These are phyloP conservation scores for Thryonomys swinderianus DNA, from an alignment of 2,113 vertebrate species.

Conservation along the genomic window DNA sequence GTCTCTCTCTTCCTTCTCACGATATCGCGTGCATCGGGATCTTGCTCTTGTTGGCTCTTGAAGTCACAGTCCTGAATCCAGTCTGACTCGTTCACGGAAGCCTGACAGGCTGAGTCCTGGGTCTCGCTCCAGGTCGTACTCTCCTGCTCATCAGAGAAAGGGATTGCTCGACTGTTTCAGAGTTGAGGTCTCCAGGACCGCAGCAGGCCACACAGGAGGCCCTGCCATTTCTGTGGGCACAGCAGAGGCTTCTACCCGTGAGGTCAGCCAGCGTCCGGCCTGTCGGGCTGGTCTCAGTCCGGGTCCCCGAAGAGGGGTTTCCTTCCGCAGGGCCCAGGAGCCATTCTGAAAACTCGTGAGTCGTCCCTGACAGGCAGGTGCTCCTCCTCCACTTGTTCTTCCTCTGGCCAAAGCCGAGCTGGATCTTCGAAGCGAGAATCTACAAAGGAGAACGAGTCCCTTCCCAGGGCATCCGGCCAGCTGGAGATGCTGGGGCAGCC, in stretches of 20 bases:
- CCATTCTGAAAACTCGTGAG: slow-evolving; percentile 91
- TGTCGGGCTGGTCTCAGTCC: slow-evolving; percentile 91
- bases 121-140: slow-evolving; percentile 96
- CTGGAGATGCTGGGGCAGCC: slow-evolving; percentile 85
- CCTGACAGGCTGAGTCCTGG: slow-evolving; percentile 95
- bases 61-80: slow-evolving; percentile 93
- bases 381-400: slow-evolving; percentile 94
- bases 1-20: slow-evolving; percentile 92
- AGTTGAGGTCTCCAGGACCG: slow-evolving; percentile 95
- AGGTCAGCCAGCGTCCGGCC: slow-evolving; percentile 93
- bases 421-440: slow-evolving; percentile 90
- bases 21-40: slow-evolving; percentile 89
- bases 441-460: slow-evolving; percentile 90
- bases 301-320: slow-evolving; percentile 91
- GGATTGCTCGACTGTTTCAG: slow-evolving; percentile 95
- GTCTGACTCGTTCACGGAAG: slow-evolving; percentile 93
- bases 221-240: slow-evolving; percentile 95
- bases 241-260: slow-evolving; percentile 95
- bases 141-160: slow-evolving; percentile 95
- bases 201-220: slow-evolving; percentile 96
- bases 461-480: slow-evolving; percentile 86
- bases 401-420: slow-evolving; percentile 91
- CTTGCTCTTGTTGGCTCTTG: slow-evolving; percentile 93
- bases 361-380: slow-evolving; percentile 92
- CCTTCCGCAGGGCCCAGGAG: slow-evolving; percentile 92